A percentile compares a stretch with the other conserved stretches of the same genome.
Conservation (phyloP, 2,888 invertebrate species). For the Scotopteryx bipunctaria region DNA sequence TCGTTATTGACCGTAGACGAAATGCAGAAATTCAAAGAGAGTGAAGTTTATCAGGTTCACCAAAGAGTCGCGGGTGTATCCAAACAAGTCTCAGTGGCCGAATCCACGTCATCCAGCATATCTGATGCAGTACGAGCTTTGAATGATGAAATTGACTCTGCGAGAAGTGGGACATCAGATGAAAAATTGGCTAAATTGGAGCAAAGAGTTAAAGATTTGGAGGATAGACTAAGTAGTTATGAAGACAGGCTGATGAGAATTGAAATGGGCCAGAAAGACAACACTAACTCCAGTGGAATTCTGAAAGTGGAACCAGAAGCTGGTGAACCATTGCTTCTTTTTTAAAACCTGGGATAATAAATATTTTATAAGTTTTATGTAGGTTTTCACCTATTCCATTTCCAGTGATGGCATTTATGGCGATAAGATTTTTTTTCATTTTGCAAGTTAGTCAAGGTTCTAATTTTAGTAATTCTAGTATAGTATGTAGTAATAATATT, state of each 20-base stretch:
- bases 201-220: constrained; percentile 41
- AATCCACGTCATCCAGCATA: constrained; percentile 4
- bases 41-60: constrained; percentile 52
- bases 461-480: no score
- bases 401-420: no score
- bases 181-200: constrained; percentile 42
- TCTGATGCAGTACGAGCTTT: constrained; percentile 42
- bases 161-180: constrained; percentile 31
- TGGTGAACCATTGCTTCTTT: constrained; percentile 14
- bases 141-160: constrained; percentile 44
- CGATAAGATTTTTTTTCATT: no score
- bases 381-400: background rate
- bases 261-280: constrained; percentile 32
- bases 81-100: constrained; percentile 25
- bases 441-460: no score
- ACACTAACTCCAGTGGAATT: background rate
- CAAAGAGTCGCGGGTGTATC: constrained; percentile 38
- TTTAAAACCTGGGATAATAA: background rate
- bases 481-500: no score
- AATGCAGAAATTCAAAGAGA: constrained; percentile 52
- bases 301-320: background rate
- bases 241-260: constrained; percentile 46
- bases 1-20: constrained; percentile 57
- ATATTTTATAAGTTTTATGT: background rate
- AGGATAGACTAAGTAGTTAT: constrained; percentile 10